Evolutionary conservation across 2,797 vertebrate species (phyloP).

Genomic region (Neosilurus hyrtlii): DNA sequence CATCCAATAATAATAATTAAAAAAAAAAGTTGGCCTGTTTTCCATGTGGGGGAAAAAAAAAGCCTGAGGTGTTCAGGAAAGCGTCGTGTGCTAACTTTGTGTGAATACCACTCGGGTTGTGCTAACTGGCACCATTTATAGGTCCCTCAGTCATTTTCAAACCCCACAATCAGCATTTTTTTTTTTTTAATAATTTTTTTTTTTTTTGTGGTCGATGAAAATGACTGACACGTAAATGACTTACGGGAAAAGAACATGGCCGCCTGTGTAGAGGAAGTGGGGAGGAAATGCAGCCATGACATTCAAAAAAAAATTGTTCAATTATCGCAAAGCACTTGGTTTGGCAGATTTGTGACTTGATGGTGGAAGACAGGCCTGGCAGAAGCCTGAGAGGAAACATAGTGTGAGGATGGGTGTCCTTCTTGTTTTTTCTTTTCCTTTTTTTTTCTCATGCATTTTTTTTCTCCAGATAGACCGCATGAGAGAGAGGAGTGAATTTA

Average conservation of each 20-base stretch:
- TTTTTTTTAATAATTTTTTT: too few relatives aligned
- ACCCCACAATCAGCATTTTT: slow-evolving; percentile 55
- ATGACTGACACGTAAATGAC: slow-evolving; percentile 56
- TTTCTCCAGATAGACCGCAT: neutral
- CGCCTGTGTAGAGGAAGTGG: neutral
- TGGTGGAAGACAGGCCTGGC: neutral
- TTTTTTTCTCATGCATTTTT: neutral
- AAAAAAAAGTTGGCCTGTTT: neutral
- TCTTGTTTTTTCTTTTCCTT: neutral
- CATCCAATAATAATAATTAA: neutral
- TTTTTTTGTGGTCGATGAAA: slow-evolving; percentile 37
- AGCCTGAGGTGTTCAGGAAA: neutral
- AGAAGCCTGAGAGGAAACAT: slow-evolving; percentile 14
- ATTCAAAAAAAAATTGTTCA: slow-evolving; percentile 12
- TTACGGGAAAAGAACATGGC: slow-evolving; percentile 38
- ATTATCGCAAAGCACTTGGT: slow-evolving; percentile 11
- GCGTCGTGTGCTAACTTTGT: neutral
- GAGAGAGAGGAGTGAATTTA: neutral
- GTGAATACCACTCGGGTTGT: slow-evolving; percentile 52
- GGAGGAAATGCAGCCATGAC: neutral
- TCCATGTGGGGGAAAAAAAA: neutral
- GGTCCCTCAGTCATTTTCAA: slow-evolving; percentile 54
- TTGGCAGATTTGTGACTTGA: slow-evolving; percentile 16
- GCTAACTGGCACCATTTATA: slow-evolving; percentile 53
- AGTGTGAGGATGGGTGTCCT: neutral